These are phyloP conservation scores for Troides helena DNA, from an alignment of 2,888 invertebrate genomes.

Conservation along the genomic window DNA sequence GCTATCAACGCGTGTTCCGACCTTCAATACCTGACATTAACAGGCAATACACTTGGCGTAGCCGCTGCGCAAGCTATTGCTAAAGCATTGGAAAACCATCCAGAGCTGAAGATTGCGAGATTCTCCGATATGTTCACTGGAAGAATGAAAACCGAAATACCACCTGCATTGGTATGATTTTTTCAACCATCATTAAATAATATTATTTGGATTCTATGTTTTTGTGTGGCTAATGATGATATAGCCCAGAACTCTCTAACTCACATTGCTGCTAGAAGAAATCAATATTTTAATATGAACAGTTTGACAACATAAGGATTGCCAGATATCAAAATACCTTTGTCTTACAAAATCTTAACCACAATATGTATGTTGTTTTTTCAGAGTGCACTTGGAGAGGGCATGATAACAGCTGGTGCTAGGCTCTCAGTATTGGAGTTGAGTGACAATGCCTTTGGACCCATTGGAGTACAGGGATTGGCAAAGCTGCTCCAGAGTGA, in stretches of 20 bases:
- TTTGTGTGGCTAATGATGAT: too few relatives aligned
- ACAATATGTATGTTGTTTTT: not conserved
- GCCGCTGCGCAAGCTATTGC: slow-evolving; percentile 93
- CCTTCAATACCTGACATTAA: slow-evolving; percentile 87
- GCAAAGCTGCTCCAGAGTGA: slow-evolving; percentile 90
- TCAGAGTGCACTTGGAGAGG: slow-evolving; percentile 84
- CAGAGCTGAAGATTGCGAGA: slow-evolving; percentile 88
- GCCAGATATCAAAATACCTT: too few relatives aligned
- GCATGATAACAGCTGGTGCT: slow-evolving; percentile 89
- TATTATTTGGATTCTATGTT: too few relatives aligned
- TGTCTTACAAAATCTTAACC: too few relatives aligned
- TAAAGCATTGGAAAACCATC: slow-evolving; percentile 87
- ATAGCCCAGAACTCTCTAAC: too few relatives aligned
- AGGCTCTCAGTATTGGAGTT: slow-evolving; percentile 92
- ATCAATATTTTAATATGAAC: too few relatives aligned
- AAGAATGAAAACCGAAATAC: slow-evolving; percentile 96
- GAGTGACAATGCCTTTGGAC: slow-evolving; percentile 98
- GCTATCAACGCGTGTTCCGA: slow-evolving; percentile 86
- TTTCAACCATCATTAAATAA: too few relatives aligned
- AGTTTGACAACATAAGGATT: too few relatives aligned
- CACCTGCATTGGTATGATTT: slow-evolving; percentile 87
- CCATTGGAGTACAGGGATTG: slow-evolving; percentile 94
- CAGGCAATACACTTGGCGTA: slow-evolving; percentile 96
- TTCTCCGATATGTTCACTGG: slow-evolving; percentile 99
- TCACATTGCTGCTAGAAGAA: too few relatives aligned